Evolutionary conservation across 2,888 invertebrate species (phyloP).

Genomic region (Dynastes grantii): DNA sequence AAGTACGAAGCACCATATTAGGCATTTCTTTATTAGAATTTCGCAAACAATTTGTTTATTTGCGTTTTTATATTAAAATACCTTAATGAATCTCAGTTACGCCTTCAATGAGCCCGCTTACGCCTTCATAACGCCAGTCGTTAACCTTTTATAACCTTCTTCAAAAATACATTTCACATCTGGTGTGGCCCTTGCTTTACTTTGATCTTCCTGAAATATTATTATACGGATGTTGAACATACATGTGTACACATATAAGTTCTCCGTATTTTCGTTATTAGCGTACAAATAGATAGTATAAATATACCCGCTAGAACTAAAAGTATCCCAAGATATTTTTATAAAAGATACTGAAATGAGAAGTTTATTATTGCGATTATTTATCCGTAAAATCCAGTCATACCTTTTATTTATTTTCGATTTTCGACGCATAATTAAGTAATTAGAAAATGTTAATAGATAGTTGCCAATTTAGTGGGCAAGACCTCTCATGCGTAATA

Average conservation of each 20-base stretch:
- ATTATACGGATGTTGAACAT: conserved; percentile 4
- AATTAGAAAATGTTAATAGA: too few relatives aligned
- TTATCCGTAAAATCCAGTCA: neutral
- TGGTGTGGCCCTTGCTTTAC: neutral
- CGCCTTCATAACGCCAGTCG: conserved; percentile 7
- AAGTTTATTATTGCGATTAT: neutral
- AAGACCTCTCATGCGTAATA: too few relatives aligned
- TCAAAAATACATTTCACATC: conserved; percentile 28
- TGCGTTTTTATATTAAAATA: neutral
- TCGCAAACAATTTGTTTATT: too few relatives aligned
- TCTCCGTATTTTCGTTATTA: neutral
- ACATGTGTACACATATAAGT: neutral
- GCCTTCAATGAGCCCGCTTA: neutral
- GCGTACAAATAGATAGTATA: neutral
- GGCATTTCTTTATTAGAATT: too few relatives aligned
- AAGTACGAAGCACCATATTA: too few relatives aligned
- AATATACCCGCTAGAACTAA: neutral
- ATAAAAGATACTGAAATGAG: neutral
- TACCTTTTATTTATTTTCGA: neutral
- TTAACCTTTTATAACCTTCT: conserved; percentile 36
- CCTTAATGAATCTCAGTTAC: neutral
- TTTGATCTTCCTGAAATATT: conserved; percentile 34
- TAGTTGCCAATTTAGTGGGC: too few relatives aligned
- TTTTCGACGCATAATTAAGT: too few relatives aligned
- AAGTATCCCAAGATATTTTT: neutral